phyloP scores from a whole-genome alignment of 2,888 invertebrate species.

The Drosophila paramelanica region DNA sequence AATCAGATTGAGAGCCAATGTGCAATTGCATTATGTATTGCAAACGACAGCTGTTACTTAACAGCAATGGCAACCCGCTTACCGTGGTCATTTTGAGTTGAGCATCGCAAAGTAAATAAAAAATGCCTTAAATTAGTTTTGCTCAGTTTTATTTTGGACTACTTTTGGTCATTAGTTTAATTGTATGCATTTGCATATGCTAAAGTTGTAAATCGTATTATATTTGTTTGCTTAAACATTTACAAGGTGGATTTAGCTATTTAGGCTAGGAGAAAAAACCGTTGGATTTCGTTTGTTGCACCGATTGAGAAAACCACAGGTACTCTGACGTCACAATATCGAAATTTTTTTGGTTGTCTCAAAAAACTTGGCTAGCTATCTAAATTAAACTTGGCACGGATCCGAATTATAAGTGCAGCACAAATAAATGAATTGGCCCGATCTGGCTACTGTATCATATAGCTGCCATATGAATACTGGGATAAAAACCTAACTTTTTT shows the following conservation, averaged over 20 bases:
- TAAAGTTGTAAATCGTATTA: slow-evolving; percentile 44
- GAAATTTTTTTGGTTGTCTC: no score
- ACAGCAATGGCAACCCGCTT: background rate
- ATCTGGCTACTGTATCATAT: no score
- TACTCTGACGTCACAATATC: no score
- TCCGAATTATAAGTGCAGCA: no score
- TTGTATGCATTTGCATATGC: slow-evolving; percentile 39
- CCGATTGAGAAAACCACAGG: no score
- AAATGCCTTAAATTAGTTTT: background rate
- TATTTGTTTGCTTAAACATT: slow-evolving; percentile 35
- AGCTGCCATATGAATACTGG: no score
- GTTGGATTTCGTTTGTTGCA: slow-evolving; percentile 31
- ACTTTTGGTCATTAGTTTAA: slow-evolving; percentile 42
- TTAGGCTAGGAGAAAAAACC: slow-evolving; percentile 44
- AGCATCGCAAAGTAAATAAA: slow-evolving; percentile 1
- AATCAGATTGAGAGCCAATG: background rate
- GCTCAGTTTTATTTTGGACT: slow-evolving; percentile 44
- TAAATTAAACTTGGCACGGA: no score
- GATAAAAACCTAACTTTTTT: no score
- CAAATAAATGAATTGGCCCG: no score
- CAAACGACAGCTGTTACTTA: no score
- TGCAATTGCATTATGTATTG: background rate
- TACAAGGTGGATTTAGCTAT: slow-evolving; percentile 35
- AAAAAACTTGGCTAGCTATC: no score
- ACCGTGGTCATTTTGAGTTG: background rate